Conservation (phyloP, 2,888 invertebrate genomes). For the Ethmia dodecea region DNA sequence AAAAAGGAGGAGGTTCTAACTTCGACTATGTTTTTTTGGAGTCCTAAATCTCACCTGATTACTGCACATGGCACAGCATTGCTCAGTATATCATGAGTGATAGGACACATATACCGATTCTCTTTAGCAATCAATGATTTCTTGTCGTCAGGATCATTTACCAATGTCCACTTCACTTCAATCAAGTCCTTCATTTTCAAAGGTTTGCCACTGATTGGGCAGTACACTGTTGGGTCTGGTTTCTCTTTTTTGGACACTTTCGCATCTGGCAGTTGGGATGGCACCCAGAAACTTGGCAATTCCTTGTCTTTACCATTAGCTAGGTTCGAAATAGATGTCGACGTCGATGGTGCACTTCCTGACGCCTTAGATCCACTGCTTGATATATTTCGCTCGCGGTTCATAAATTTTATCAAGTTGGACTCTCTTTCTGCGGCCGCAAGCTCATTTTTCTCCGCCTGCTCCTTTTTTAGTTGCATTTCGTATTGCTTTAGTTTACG, state of each 20-base stretch:
- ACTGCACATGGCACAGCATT: conserved; percentile 97
- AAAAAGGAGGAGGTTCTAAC: no score
- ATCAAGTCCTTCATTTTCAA: conserved; percentile 95
- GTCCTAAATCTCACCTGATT: conserved; percentile 75
- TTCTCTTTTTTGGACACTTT: conserved; percentile 77
- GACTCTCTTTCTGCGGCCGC: conserved; percentile 85
- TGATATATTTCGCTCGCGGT: conserved; percentile 88
- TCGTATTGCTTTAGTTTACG: conserved; percentile 95
- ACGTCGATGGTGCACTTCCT: conserved; percentile 30
- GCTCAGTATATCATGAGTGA: conserved; percentile 96
- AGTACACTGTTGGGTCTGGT: conserved; percentile 60
- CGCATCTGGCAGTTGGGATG: conserved; percentile 93
- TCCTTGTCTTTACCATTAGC: conserved; percentile 85
- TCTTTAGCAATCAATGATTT: conserved; percentile 92
- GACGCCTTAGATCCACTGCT: conserved; percentile 40
- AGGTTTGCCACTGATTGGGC: conserved; percentile 80
- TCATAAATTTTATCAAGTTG: conserved; percentile 87
- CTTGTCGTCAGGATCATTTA: conserved; percentile 92
- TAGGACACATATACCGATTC: conserved; percentile 97
- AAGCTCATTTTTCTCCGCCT: conserved; percentile 82
- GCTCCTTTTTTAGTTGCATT: conserved; percentile 87
- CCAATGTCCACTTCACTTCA: conserved; percentile 93
- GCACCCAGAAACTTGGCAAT: conserved; percentile 98
- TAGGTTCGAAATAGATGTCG: conserved; percentile 87
- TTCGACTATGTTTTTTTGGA: no score